Evolutionary conservation across 2,888 invertebrate genomes (phyloP).

Genomic region (Noctua fimbriata): DNA sequence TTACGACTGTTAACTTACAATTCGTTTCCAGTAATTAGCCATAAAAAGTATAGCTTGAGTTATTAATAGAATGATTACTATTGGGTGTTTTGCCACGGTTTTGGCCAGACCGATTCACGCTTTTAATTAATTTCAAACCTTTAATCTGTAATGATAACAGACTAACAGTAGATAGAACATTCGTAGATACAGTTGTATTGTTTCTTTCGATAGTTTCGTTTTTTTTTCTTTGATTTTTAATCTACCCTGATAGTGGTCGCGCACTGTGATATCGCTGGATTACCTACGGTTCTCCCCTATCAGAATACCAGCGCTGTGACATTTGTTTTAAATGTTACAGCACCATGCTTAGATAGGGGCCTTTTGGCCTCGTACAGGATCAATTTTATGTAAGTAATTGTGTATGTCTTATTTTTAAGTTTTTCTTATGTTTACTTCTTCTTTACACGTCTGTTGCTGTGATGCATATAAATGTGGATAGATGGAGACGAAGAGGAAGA

Average conservation of each 20-base stretch:
- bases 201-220: neutral
- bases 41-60: neutral
- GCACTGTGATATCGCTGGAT: neutral
- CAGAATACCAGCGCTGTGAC: too few relatives aligned
- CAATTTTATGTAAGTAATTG: too few relatives aligned
- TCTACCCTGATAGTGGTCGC: neutral
- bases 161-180: constrained; percentile 1
- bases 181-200: neutral
- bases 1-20: constrained; percentile 8
- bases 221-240: neutral
- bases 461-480: too few relatives aligned
- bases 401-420: too few relatives aligned
- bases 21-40: neutral
- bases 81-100: neutral
- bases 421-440: too few relatives aligned
- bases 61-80: constrained; percentile 8
- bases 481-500: too few relatives aligned
- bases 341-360: too few relatives aligned
- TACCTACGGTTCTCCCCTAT: neutral
- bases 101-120: constrained; percentile 3
- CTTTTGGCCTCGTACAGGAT: too few relatives aligned
- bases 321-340: too few relatives aligned
- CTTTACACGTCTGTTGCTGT: too few relatives aligned
- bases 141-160: constrained; percentile 11
- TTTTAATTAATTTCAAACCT: constrained; percentile 15